Evolutionary conservation across 2,888 invertebrate species (phyloP).

Genomic region (Sesamia inferens): DNA sequence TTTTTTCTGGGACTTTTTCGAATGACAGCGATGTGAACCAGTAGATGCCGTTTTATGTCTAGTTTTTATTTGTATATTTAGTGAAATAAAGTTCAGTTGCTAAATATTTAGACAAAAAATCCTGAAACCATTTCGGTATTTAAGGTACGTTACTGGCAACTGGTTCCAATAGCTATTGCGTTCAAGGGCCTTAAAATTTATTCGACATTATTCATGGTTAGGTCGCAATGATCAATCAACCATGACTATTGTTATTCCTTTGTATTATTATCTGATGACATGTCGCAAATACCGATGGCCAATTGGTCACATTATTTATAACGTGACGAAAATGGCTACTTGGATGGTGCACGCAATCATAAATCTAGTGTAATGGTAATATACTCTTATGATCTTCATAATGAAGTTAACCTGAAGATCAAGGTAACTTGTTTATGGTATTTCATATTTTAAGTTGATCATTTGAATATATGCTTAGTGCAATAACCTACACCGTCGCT

Average conservation of each 20-base stretch:
- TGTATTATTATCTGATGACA: slow-evolving; percentile 21
- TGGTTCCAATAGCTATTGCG: slow-evolving; percentile 9
- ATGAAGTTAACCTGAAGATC: not conserved
- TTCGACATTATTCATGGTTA: slow-evolving; percentile 32
- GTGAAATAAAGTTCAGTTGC: not conserved
- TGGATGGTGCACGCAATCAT: no score
- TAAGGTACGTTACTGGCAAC: slow-evolving; percentile 3
- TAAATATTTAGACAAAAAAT: not conserved
- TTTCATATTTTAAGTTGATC: not conserved
- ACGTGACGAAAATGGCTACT: slow-evolving; percentile 30
- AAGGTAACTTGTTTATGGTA: not conserved
- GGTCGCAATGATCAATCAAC: slow-evolving; percentile 53
- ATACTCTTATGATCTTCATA: no score
- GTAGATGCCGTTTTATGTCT: not conserved
- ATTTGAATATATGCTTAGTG: not conserved
- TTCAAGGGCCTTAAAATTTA: slow-evolving; percentile 47
- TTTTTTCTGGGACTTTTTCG: not conserved
- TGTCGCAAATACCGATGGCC: slow-evolving; percentile 14
- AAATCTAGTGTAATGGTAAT: not conserved
- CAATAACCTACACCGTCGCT: not conserved
- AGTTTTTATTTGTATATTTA: not conserved
- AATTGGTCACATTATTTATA: slow-evolving; percentile 23
- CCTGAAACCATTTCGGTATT: not conserved
- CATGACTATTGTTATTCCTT: slow-evolving; percentile 20
- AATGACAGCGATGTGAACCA: not conserved